phyloP scores from a whole-genome alignment of 2,888 invertebrate genomes.

The Altica lythri region DNA sequence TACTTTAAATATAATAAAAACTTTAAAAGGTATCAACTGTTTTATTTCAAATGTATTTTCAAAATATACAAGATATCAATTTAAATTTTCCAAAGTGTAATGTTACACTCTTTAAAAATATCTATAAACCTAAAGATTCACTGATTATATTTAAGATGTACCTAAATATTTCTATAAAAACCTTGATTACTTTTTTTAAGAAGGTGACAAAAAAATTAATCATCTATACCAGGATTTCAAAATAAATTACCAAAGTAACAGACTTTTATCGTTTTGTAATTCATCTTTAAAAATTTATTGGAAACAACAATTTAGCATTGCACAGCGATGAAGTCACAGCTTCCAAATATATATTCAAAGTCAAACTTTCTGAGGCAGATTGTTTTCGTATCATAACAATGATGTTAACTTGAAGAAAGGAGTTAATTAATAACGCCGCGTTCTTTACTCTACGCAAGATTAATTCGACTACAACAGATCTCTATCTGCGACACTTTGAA shows the following conservation, averaged over 20 bases:
- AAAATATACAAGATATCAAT: too few species aligned
- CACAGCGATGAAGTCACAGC: constrained; percentile 1
- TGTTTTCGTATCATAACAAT: constrained; percentile 41
- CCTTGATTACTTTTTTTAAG: too few species aligned
- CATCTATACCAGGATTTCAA: too few species aligned
- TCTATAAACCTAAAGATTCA: too few species aligned
- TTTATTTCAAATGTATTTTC: too few species aligned
- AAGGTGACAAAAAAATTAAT: too few species aligned
- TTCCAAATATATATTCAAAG: constrained; percentile 12
- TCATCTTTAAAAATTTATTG: not conserved
- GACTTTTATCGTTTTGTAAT: constrained; percentile 9
- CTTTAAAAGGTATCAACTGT: too few species aligned
- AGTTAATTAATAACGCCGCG: constrained; percentile 45
- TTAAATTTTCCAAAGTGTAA: too few species aligned
- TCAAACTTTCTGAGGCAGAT: constrained; percentile 31
- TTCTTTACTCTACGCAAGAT: constrained; percentile 42
- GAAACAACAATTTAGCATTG: constrained; percentile 10
- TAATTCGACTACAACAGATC: constrained; percentile 46
- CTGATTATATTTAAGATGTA: too few species aligned
- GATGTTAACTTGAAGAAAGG: constrained; percentile 42
- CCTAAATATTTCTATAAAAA: too few species aligned
- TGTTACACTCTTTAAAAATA: too few species aligned
- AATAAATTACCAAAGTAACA: constrained; percentile 1
- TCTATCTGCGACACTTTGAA: constrained; percentile 47
- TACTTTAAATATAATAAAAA: too few species aligned